Percentiles rank a stretch among this genome's conserved stretches.
phyloP scores from a whole-genome alignment of 2,888 invertebrate genomes.

The Melieria omissa region DNA sequence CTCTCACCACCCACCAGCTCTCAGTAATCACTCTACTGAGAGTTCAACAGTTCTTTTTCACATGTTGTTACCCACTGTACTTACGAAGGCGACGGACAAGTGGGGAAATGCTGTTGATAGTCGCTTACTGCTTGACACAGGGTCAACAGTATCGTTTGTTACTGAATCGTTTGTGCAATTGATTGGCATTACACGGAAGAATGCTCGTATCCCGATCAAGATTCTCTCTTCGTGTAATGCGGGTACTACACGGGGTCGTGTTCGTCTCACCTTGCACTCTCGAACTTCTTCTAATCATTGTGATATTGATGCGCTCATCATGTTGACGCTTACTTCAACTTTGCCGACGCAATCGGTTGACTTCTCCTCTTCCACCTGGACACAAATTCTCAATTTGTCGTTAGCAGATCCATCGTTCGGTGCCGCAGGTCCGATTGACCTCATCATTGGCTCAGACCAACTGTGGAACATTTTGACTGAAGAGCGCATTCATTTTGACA shows the following conservation, averaged over 20 bases:
- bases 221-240: slow-evolving; percentile 19
- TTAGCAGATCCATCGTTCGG: no score
- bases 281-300: not conserved
- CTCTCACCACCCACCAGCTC: no score
- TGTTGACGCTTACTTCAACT: slow-evolving; percentile 27
- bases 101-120: slow-evolving; percentile 8
- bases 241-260: slow-evolving; percentile 29
- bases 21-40: no score
- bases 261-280: slow-evolving; percentile 17
- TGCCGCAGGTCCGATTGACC: no score
- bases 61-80: slow-evolving; percentile 6
- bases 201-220: slow-evolving; percentile 16
- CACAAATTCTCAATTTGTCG: no score
- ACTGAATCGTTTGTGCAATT: slow-evolving; percentile 33
- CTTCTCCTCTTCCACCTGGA: slow-evolving; percentile 22
- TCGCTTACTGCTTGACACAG: slow-evolving; percentile 23
- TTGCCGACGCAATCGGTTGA: slow-evolving; percentile 21
- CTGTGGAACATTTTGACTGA: no score
- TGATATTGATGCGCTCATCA: slow-evolving; percentile 15
- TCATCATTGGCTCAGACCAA: no score
- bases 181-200: slow-evolving; percentile 7
- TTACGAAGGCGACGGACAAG: slow-evolving; percentile 1
- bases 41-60: no score
- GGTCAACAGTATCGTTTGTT: slow-evolving; percentile 29
- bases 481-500: no score